Conservation (phyloP, 2,113 vertebrate species). For the Tamias sibiricus region DNA sequence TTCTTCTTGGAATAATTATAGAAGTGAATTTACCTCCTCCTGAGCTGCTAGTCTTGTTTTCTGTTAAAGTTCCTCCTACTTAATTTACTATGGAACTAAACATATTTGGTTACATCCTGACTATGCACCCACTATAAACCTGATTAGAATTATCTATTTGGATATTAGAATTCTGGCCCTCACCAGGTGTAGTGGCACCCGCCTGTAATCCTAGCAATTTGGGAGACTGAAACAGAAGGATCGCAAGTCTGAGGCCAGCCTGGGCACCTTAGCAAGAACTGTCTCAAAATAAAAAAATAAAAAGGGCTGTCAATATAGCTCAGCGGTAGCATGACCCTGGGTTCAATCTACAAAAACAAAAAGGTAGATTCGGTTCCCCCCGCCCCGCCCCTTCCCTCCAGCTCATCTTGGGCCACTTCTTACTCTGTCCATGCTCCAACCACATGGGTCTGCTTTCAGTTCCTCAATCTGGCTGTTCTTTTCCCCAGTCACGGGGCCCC, state of each 20-base stretch:
- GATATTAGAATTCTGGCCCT: background rate
- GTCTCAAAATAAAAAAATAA: too few relatives aligned
- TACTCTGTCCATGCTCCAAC: background rate
- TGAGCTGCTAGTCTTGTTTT: slow-evolving; percentile 4
- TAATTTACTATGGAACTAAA: slow-evolving; percentile 12
- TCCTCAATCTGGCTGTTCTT: background rate
- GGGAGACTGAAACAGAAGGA: too few relatives aligned
- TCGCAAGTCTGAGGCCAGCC: too few relatives aligned
- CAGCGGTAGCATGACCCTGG: too few relatives aligned
- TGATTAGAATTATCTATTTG: background rate
- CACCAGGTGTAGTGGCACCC: too few relatives aligned
- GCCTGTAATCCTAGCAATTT: too few relatives aligned
- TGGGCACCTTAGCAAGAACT: too few relatives aligned
- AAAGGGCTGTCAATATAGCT: too few relatives aligned
- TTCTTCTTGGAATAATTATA: background rate
- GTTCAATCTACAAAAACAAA: too few relatives aligned
- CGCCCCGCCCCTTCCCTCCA: background rate
- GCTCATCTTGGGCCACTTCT: background rate
- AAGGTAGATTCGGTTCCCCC: background rate
- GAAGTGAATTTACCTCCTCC: background rate
- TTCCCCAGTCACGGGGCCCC: background rate
- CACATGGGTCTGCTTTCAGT: background rate
- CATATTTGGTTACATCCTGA: background rate
- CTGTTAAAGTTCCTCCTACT: slow-evolving; percentile 30
- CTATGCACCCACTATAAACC: background rate